phyloP scores from a whole-genome alignment of 2,113 vertebrate species.

The Heterochromis multidens region DNA sequence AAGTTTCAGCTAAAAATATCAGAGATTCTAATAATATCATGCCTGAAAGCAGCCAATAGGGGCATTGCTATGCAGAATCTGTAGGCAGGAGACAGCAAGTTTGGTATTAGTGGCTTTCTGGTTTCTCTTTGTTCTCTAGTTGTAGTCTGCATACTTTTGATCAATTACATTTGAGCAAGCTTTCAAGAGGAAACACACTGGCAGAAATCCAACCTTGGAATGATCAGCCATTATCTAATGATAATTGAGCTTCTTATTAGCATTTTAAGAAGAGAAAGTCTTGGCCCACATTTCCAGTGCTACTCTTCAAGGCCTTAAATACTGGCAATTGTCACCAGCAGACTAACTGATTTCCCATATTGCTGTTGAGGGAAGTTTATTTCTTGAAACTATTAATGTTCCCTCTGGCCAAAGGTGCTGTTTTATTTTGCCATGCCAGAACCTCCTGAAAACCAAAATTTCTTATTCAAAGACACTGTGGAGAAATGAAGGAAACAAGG shows the following conservation, averaged over 20 bases:
- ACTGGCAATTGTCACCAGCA: background rate
- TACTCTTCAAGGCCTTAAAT: background rate
- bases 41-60: background rate
- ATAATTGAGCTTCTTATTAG: background rate
- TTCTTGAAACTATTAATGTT: background rate
- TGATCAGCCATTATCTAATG: background rate
- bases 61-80: background rate
- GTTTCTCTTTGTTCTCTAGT: background rate
- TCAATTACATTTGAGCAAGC: background rate
- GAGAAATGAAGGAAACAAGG: background rate
- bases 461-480: background rate
- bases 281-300: background rate
- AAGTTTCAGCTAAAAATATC: background rate
- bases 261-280: background rate
- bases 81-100: background rate
- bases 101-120: background rate
- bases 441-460: background rate
- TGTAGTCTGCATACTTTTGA: background rate
- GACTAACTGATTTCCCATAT: background rate
- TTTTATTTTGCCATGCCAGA: too few relatives aligned
- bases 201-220: background rate
- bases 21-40: fast-evolving
- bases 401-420: background rate
- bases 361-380: background rate
- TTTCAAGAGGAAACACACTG: background rate